A percentile compares a stretch with the other conserved stretches of the same genome.
These are phyloP conservation scores for Pantala flavescens DNA, from an alignment of 1,140 invertebrate species.

Conservation along the genomic window DNA sequence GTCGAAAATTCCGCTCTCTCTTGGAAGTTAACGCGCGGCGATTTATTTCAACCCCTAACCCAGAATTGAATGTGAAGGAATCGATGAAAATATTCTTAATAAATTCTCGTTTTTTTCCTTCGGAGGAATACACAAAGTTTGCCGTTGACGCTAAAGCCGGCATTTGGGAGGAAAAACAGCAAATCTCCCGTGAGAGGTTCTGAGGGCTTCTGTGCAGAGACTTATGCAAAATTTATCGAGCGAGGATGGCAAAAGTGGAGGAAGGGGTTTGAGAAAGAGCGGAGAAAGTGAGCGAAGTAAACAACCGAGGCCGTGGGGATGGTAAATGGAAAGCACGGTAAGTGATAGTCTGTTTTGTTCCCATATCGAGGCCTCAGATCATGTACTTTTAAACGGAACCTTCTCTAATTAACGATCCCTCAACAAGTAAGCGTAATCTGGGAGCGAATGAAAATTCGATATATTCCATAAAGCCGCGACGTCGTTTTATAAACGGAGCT, in stretches of 20 bases:
- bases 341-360: background rate
- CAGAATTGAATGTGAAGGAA: too few species aligned
- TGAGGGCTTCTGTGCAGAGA: background rate
- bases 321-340: background rate
- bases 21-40: too few species aligned
- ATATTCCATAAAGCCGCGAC: background rate
- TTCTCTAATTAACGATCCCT: background rate
- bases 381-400: background rate
- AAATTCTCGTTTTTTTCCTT: background rate
- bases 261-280: background rate
- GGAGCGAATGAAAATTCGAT: background rate
- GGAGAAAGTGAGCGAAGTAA: background rate
- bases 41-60: too few species aligned
- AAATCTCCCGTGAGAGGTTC: background rate
- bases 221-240: slow-evolving; percentile 6
- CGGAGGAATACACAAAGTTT: background rate
- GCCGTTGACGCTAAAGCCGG: background rate
- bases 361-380: background rate
- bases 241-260: background rate
- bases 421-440: background rate
- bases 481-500: background rate
- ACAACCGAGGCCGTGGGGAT: background rate
- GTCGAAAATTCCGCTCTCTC: too few species aligned
- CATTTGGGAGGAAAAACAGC: background rate
- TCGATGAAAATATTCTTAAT: too few species aligned